Conservation (phyloP, 35 echinoderm and acorn worm species). For the Lytechinus pictus region DNA sequence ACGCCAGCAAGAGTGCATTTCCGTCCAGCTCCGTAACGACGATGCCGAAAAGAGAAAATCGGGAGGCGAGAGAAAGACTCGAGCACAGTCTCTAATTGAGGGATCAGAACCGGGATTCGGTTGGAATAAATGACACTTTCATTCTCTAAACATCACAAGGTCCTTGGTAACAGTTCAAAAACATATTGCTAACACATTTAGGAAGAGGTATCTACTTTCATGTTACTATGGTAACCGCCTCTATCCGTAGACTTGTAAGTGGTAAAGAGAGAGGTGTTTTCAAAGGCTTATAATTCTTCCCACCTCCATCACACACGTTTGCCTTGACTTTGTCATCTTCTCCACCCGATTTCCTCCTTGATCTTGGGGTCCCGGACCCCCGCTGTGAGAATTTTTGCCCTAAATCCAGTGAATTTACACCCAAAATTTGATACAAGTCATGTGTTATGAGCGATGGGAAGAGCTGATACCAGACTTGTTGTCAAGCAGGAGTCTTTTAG, state of each 20-base stretch:
- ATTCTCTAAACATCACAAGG: conserved; percentile 18
- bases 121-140: conserved; percentile 5
- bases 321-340: neutral
- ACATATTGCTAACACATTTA: conserved; percentile 14
- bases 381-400: conserved; percentile 8
- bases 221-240: neutral
- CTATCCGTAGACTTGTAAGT: neutral
- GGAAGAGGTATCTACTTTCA: neutral
- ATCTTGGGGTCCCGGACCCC: conserved; percentile 6
- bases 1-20: conserved; percentile 9
- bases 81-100: neutral
- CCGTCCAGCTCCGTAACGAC: neutral
- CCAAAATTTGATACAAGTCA: neutral
- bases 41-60: neutral
- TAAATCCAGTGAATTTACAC: neutral
- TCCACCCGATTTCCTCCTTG: neutral
- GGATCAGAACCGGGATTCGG: neutral
- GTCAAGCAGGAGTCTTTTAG: neutral
- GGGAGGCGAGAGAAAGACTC: neutral
- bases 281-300: neutral
- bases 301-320: neutral
- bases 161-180: conserved; percentile 13
- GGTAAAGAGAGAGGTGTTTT: neutral
- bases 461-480: neutral
- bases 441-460: neutral